Base-by-base conservation (phyloP, 2,797 vertebrate species). In the Cyclura pinguis region DNA sequence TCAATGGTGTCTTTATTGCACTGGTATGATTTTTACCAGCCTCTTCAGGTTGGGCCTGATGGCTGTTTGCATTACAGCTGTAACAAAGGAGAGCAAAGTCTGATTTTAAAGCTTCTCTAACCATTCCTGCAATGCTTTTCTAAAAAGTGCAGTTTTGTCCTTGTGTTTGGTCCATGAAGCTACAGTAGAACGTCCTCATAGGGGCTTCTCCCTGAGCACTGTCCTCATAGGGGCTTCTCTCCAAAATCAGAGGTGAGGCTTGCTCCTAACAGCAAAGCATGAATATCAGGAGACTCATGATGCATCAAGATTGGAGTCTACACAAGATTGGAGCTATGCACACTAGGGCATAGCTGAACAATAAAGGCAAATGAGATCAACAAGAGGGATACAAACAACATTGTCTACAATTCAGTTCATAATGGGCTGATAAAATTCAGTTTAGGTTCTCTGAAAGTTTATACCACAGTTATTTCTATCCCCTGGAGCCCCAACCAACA, bases 21-120 rank as follows among this genome's bases (percentile, higher is more conserved):
- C 24, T 69, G 27, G 2, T 0, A 0, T 0, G 0, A 3, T n/a
- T n/a, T 42, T 35, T 0, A 1, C 13, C 1, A 64, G 18, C 13
- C 14, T 62, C 13, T 38, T 62, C 32, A 69, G 29, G n/a, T 38
- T 62, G n/a, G 35, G 4, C n/a, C 22, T 38, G 16, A 55, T 24
- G 18, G 32, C 47, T 24, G 52, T 12, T 47, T 89, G 69, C 42
- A 89, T 10, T 76, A 18, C 47, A 83, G 32, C 18, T 42, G 18
- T 50, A 74, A 10, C 5, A 59, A 86, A 57, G 32, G 24, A 76
- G 32, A 57, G 22, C n/a, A 52, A n/a, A n/a, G 38, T 13, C 18
- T 32, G 27, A 27, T 59, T 86, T 12, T 20, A n/a, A 47, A 64
- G 5, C 24, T 86, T 57, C 80, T 67, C 35, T 80, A 80, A 47